Evolutionary conservation across 1,140 invertebrate species (phyloP).

Genomic region (Penaeus vannamei): DNA sequence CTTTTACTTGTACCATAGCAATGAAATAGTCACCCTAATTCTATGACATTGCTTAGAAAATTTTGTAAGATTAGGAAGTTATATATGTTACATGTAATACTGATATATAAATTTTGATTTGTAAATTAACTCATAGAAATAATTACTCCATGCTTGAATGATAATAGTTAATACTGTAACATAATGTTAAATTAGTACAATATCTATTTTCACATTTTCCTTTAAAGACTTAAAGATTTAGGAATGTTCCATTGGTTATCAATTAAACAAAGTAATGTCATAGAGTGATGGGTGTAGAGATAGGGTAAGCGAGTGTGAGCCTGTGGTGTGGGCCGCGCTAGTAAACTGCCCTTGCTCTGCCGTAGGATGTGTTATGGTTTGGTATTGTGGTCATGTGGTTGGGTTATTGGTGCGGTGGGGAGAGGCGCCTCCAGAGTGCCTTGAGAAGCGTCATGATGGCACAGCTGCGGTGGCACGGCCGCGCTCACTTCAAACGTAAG

Average conservation of each 20-base stretch:
- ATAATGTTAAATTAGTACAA: no score
- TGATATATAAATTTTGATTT: no score
- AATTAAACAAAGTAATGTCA: slow-evolving; percentile 17
- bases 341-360: slow-evolving; percentile 65
- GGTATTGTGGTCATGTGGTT: slow-evolving; percentile 66
- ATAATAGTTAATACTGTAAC: no score
- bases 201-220: no score
- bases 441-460: slow-evolving; percentile 58
- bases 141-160: no score
- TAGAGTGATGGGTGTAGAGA: slow-evolving; percentile 37
- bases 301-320: slow-evolving; percentile 48
- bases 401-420: slow-evolving; percentile 60
- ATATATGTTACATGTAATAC: no score
- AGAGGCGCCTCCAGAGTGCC: slow-evolving; percentile 61
- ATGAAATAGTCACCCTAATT: slow-evolving; percentile 52
- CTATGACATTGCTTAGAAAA: slow-evolving; percentile 52
- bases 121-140: no score
- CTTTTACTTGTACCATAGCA: slow-evolving; percentile 58
- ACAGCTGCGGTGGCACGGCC: slow-evolving; percentile 34
- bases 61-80: background rate
- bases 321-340: slow-evolving; percentile 52
- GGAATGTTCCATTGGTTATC: background rate
- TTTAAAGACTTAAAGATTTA: slow-evolving; percentile 2
- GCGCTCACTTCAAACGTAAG: slow-evolving; percentile 55
- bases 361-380: slow-evolving; percentile 66